These are phyloP conservation scores for Panzeria rudis DNA, from an alignment of 2,888 invertebrate species.

Conservation along the genomic window DNA sequence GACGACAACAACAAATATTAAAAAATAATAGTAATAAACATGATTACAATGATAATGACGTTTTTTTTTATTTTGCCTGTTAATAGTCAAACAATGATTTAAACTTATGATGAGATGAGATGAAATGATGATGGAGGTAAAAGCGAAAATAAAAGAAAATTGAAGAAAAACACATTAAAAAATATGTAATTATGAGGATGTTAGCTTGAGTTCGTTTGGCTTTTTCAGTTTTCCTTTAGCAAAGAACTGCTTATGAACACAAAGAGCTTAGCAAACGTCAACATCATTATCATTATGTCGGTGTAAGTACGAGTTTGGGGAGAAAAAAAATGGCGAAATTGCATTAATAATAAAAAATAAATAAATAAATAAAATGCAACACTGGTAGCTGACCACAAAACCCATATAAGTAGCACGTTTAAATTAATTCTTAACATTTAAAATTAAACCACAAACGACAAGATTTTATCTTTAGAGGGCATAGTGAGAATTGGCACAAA, in stretches of 20 bases:
- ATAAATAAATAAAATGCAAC: constrained; percentile 48
- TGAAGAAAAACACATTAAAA: neutral
- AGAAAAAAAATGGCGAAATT: constrained; percentile 5
- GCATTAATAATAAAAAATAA: constrained; percentile 18
- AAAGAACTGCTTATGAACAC: neutral
- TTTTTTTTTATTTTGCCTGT: constrained; percentile 13
- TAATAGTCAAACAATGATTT: constrained; percentile 21
- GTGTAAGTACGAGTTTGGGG: constrained; percentile 15
- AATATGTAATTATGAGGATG: constrained; percentile 18
- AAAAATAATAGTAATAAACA: constrained; percentile 32
- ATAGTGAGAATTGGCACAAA: constrained; percentile 12
- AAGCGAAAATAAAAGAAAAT: neutral
- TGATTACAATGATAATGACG: constrained; percentile 38
- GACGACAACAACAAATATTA: constrained; percentile 39
- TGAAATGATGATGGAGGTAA: constrained; percentile 42
- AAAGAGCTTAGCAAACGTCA: neutral
- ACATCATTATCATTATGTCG: constrained; percentile 17
- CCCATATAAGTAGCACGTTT: constrained; percentile 67
- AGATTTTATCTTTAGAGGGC: neutral
- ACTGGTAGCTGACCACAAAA: constrained; percentile 69
- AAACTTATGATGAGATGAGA: constrained; percentile 42
- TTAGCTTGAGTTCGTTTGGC: neutral
- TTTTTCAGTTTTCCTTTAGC: constrained; percentile 7
- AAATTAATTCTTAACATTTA: constrained; percentile 67
- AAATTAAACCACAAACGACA: constrained; percentile 60